A percentile compares a stretch with the other conserved stretches of the same genome.
phyloP scores from a whole-genome alignment of 2,888 invertebrate genomes.

The Oscheius sp. region DNA sequence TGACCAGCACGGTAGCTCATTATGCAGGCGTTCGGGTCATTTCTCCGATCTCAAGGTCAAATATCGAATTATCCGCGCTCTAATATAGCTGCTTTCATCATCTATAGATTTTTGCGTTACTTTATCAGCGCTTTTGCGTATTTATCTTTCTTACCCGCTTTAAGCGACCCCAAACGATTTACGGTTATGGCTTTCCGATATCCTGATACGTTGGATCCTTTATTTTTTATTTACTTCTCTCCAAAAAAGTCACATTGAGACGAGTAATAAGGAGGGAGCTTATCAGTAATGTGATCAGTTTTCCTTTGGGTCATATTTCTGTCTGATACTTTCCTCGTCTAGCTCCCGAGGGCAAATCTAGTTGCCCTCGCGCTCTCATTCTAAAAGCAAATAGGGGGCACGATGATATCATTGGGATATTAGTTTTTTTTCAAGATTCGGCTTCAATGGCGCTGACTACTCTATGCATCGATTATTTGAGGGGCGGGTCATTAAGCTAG shows the following conservation, averaged over 20 bases:
- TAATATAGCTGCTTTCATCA: not conserved
- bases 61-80: not conserved
- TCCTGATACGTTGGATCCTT: no score
- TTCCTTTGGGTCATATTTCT: not conserved
- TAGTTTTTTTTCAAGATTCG: no score
- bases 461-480: no score
- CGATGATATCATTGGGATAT: conserved; percentile 1
- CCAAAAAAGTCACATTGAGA: no score
- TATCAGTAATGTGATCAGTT: conserved; percentile 17
- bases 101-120: not conserved
- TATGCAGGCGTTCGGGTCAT: not conserved
- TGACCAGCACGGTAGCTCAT: not conserved
- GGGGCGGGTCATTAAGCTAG: no score
- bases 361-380: not conserved
- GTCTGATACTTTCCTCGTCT: not conserved
- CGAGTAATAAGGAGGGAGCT: no score
- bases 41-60: conserved; percentile 3
- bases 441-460: no score
- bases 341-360: not conserved
- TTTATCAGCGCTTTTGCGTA: not conserved
- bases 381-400: not conserved
- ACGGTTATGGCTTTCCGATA: no score
- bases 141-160: not conserved
- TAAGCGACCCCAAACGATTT: no score
- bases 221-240: not conserved